Evolutionary conservation across 2,797 vertebrate species (phyloP), one percentile per base, ranked within the genome.

Genomic region (Parauchenoglanis ngamensis): DNA sequence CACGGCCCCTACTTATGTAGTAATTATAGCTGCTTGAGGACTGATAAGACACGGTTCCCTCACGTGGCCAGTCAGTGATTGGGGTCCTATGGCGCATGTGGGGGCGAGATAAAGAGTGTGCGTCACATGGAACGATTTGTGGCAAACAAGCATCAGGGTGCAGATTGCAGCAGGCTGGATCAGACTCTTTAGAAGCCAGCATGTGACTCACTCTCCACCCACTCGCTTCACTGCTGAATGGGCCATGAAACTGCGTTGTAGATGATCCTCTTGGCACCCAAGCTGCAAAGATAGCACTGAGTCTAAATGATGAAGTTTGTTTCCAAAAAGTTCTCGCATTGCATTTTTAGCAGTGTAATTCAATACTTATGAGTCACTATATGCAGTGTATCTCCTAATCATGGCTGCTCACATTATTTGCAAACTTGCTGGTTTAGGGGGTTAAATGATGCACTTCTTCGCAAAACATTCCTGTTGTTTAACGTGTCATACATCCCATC

Each of bases 31-130:
- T 83, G 88, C 75, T 72, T 52, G 44, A 68, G 70, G 63, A 54
- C 79, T 78, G 80, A 83, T 86, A 70, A 88, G 88, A 86, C 84
- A n/a, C 19, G 84, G 56, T 65, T 75, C 28, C 19, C 57, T 87
- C 68, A 88, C 73, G 54, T 68, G 80, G 49, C 52, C 63, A 35
- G 54, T 23, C 63, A 40, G 63, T 28, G 80, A 78, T 79, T 78
- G 88, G 54, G 54, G 68, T 79, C 63, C 80, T 79, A 31, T 70
- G 80, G 54, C 12, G 23, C 73, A 61, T 78, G 88, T 72, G 73
- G 85, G 81, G 85, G 87, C 35, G 87, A 88, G 87, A 88, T 86
- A 88, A 86, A 86, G 87, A 54, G 72, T 72, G 28, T 85, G 73
- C 84, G 49, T 88, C 87, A 86, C 84, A 72, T 85, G 31, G 78